Evolutionary conservation across 2,888 invertebrate species (phyloP).

Genomic region (Boloria euphrosyne): DNA sequence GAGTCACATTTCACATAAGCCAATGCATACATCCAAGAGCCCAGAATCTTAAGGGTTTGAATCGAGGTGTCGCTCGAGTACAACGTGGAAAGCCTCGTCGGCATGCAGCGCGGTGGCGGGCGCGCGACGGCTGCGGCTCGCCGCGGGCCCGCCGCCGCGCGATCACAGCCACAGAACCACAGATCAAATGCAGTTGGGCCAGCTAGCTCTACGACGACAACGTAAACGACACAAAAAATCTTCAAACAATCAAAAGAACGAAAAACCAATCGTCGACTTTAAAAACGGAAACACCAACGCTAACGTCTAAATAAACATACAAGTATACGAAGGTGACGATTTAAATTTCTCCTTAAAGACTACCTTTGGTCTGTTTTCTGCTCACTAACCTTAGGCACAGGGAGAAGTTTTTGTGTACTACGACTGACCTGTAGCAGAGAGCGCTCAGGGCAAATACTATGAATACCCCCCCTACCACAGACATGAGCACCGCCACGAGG

Average conservation of each 20-base stretch:
- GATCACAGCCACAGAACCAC: conserved; percentile 75
- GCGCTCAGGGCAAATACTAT: conserved; percentile 99
- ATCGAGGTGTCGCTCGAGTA: conserved; percentile 76
- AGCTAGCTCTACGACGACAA: conserved; percentile 80
- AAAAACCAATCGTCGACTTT: conserved; percentile 77
- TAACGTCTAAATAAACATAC: conserved; percentile 81
- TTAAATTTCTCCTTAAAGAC: conserved; percentile 83
- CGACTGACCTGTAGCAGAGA: conserved; percentile 99
- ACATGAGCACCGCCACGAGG: conserved; percentile 98
- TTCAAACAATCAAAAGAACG: conserved; percentile 57
- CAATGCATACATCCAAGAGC: conserved; percentile 83
- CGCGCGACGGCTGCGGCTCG: conserved; percentile 56
- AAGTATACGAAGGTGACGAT: conserved; percentile 83
- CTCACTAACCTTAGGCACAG: conserved; percentile 99
- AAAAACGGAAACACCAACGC: conserved; percentile 80
- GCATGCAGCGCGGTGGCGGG: conserved; percentile 77
- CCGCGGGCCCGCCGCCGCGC: conserved; percentile 61
- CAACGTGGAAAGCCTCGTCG: conserved; percentile 79
- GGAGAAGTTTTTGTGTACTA: conserved; percentile 99
- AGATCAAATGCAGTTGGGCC: conserved; percentile 82
- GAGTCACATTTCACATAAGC: conserved; percentile 82
- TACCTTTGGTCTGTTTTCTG: conserved; percentile 90
- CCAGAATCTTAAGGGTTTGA: conserved; percentile 83
- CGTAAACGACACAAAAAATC: conserved; percentile 72
- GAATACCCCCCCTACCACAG: conserved; percentile 99